These are phyloP conservation scores for Leucania comma DNA, from an alignment of 2,888 invertebrate species.

Conservation along the genomic window DNA sequence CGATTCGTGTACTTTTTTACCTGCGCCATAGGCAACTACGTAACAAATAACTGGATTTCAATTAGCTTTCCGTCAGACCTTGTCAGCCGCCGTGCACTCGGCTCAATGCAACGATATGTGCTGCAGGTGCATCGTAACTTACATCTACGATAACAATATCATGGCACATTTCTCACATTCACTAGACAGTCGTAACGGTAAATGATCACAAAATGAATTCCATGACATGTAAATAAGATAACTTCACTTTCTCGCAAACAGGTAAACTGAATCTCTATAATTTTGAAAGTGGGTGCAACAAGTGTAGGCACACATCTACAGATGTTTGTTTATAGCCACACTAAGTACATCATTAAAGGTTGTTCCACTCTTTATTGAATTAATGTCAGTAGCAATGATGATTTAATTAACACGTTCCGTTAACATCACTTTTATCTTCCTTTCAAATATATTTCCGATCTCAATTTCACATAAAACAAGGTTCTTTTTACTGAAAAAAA, in stretches of 20 bases:
- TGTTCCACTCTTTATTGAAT: conserved; percentile 69
- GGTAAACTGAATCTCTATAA: conserved; percentile 75
- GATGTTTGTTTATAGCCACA: conserved; percentile 77
- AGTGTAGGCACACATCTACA: conserved; percentile 77
- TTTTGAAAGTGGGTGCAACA: conserved; percentile 87
- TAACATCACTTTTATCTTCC: neutral
- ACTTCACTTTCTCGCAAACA: conserved; percentile 85
- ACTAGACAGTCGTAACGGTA: conserved; percentile 82
- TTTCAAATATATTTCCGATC: conserved; percentile 12
- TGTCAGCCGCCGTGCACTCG: conserved; percentile 77
- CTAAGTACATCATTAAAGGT: conserved; percentile 65
- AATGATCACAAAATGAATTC: conserved; percentile 77
- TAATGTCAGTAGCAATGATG: conserved; percentile 51
- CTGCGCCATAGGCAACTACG: conserved; percentile 76
- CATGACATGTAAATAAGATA: conserved; percentile 76
- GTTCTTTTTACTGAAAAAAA: conserved; percentile 33
- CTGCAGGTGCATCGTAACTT: conserved; percentile 88
- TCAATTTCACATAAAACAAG: conserved; percentile 28
- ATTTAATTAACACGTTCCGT: conserved; percentile 26
- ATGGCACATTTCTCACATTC: conserved; percentile 81
- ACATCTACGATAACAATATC: conserved; percentile 77
- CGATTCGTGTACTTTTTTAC: conserved; percentile 76
- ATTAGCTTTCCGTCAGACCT: conserved; percentile 73
- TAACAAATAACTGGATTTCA: conserved; percentile 78
- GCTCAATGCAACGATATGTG: conserved; percentile 77